Evolutionary conservation across 2,797 vertebrate species (phyloP), one percentile per base, ranked within the genome.

Genomic region (Gymnothorax javanicus): DNA sequence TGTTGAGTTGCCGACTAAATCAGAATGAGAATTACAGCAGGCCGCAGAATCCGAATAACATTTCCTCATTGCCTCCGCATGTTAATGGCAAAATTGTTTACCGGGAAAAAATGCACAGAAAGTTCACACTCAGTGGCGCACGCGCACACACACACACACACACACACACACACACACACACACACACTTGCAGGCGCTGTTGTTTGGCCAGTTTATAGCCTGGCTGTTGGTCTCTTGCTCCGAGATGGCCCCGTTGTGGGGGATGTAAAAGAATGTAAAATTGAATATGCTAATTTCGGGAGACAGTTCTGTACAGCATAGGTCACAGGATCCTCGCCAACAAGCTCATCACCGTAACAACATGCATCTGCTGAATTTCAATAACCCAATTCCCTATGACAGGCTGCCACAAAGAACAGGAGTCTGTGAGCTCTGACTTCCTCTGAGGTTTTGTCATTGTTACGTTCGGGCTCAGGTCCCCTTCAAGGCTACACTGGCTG

Each of bases 1-100:
- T 85, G 90, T 91, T 90, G 91, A 89, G 92, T 91, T 90, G 90
- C 59, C 85, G 15, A 0, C 91, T 90, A 86, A 92, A 94, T 89
- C 89, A 86, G 82, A 93, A 89, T 90, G 43, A 33, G 23, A 62
- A 85, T 82, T 88, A 91, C 91, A 86, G 87, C 58, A 69, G 57
- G 87, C 86, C 89, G 93, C 85, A 91, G 91, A 92, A 91, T 84
- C 82, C 82, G 90, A 91, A 90, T 90, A 91, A 85, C 71, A 91
- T 93, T 92, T 88, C 85, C 84, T 90, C 77, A 81, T 86, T 88
- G 85, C 88, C 8, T 90, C 86, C 15, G 84, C 79, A 82, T 83
- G 27, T 33, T 57, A 33, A 82, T 85, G 87, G 60, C 43, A 50
- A 87, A 86, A 85, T 33, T n/a, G 75, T 81, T 81, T 67, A 88